phyloP scores from a whole-genome alignment of 2,113 vertebrate species.

The Bolborhynchus lineola region DNA sequence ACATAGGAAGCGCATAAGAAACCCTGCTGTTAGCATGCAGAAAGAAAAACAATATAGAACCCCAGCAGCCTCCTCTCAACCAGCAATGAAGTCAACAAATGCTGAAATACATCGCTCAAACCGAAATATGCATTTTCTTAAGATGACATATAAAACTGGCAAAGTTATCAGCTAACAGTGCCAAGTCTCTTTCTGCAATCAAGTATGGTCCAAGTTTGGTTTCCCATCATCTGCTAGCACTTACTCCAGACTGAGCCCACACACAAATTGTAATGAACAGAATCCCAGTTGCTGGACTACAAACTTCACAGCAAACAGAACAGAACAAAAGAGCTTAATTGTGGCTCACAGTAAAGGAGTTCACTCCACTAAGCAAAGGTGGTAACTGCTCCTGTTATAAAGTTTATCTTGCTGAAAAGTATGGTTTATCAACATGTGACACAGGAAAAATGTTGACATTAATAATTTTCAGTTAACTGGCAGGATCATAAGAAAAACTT shows the following conservation, averaged over 20 bases:
- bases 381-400: not conserved
- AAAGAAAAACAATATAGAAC: not conserved
- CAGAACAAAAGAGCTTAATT: not conserved
- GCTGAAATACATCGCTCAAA: not conserved
- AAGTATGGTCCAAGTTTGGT: not conserved
- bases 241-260: not conserved
- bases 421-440: not conserved
- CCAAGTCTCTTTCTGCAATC: not conserved
- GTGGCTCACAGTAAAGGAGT: not conserved
- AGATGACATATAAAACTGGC: not conserved
- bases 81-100: not conserved
- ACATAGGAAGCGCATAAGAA: not conserved
- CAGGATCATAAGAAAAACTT: not conserved
- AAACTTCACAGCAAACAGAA: not conserved
- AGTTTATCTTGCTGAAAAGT: not conserved
- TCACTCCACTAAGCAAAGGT: not conserved
- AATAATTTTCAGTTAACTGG: not conserved
- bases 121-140: not conserved
- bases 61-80: not conserved
- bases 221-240: not conserved
- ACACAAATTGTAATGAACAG: rapidly evolving
- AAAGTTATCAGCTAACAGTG: not conserved
- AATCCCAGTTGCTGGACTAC: not conserved
- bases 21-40: not conserved
- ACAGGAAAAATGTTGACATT: not conserved